phyloP scores from a whole-genome alignment of 2,797 vertebrate species.

The Perodicticus potto region DNA sequence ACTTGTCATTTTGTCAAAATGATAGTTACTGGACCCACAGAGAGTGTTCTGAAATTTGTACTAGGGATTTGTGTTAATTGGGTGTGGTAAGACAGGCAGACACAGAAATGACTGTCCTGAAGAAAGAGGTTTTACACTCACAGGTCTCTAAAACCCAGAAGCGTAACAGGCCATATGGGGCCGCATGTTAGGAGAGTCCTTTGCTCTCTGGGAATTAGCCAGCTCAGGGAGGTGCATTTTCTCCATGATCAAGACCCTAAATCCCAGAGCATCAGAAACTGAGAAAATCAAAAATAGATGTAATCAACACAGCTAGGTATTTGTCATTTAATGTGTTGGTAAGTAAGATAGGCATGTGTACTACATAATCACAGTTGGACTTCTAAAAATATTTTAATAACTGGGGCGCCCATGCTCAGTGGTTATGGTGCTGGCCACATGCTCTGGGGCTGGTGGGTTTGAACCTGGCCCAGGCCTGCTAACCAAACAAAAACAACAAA shows the following conservation, averaged over 20 bases:
- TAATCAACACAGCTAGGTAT: not conserved
- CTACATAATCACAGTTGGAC: not conserved
- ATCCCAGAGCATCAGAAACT: not conserved
- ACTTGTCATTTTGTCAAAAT: not conserved
- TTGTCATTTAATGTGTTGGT: not conserved
- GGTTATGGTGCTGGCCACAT: no score
- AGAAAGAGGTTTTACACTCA: not conserved
- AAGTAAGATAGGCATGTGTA: not conserved
- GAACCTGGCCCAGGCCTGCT: no score
- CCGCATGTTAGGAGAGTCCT: not conserved
- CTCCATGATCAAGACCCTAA: not conserved
- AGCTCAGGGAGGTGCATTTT: not conserved
- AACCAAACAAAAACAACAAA: not conserved
- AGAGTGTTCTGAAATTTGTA: not conserved
- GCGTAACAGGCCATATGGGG: not conserved
- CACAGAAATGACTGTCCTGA: not conserved
- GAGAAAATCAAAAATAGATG: not conserved
- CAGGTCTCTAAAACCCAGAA: not conserved
- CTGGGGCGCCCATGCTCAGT: no score
- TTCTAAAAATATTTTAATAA: slow-evolving; percentile 23
- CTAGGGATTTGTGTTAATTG: not conserved
- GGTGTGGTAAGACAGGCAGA: not conserved
- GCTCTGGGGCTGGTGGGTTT: no score
- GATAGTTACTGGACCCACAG: not conserved
- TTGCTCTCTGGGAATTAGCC: not conserved